Evolutionary conservation across 2,888 invertebrate genomes (phyloP).

Genomic region (Automeris io): DNA sequence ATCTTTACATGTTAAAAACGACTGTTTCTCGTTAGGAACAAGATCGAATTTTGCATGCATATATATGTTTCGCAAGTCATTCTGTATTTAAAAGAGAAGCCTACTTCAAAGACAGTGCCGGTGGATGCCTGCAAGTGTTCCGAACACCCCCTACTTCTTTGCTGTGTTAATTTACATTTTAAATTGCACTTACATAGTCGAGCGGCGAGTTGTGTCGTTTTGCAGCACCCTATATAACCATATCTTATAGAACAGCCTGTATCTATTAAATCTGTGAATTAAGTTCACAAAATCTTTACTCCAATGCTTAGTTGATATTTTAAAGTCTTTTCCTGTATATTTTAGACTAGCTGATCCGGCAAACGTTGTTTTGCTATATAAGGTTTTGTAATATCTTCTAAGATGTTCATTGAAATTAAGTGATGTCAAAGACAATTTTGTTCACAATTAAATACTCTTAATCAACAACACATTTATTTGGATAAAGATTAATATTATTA

Average conservation of each 20-base stretch:
- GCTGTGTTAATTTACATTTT: slow-evolving; percentile 78
- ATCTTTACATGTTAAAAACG: not conserved
- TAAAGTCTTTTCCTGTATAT: too few relatives aligned
- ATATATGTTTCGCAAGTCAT: not conserved
- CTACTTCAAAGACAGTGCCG: slow-evolving; percentile 51
- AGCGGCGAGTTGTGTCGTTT: slow-evolving; percentile 67
- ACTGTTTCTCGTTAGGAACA: accelerated
- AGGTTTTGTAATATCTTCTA: too few relatives aligned
- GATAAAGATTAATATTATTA: too few relatives aligned
- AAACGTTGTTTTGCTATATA: too few relatives aligned
- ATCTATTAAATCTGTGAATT: slow-evolving; percentile 4
- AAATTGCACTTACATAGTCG: slow-evolving; percentile 77
- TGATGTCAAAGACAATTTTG: too few relatives aligned
- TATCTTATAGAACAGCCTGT: not conserved
- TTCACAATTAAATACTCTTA: too few relatives aligned
- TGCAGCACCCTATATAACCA: slow-evolving; percentile 38
- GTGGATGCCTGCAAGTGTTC: slow-evolving; percentile 51
- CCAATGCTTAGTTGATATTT: too few relatives aligned
- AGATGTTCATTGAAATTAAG: too few relatives aligned
- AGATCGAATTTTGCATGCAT: not conserved
- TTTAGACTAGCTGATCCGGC: too few relatives aligned
- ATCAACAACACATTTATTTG: too few relatives aligned
- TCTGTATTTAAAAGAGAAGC: too few relatives aligned
- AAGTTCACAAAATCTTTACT: too few relatives aligned
- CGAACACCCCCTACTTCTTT: slow-evolving; percentile 64